phyloP scores from a whole-genome alignment of 2,113 vertebrate species.

The Podocnemis expansa region DNA sequence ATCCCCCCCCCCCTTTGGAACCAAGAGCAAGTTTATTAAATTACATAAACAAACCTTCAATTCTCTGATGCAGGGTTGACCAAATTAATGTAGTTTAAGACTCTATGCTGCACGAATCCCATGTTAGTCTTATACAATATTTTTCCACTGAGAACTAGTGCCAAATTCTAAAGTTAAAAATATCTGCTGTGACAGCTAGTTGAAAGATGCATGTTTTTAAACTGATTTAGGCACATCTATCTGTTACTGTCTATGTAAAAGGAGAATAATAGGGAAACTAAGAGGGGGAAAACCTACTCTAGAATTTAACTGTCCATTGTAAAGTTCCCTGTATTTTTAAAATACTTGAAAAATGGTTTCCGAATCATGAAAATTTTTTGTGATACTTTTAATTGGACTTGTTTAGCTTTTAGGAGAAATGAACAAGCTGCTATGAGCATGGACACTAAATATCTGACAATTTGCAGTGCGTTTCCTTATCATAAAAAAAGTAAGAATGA shows the following conservation, averaged over 20 bases:
- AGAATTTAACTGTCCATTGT: neutral
- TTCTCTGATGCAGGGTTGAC: neutral
- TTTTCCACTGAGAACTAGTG: neutral
- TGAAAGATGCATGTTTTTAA: neutral
- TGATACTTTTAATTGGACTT: neutral
- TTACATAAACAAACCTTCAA: neutral
- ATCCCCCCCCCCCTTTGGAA: slow-evolving; percentile 33
- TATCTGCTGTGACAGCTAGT: neutral
- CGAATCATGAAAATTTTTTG: neutral
- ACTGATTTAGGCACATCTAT: neutral
- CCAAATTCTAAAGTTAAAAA: neutral
- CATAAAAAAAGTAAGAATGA: no score
- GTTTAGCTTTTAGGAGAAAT: neutral
- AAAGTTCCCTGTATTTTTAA: neutral
- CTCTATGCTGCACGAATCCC: neutral
- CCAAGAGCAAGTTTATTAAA: neutral
- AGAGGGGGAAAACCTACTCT: neutral
- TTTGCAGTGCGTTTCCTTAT: neutral
- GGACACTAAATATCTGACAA: neutral
- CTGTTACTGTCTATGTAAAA: neutral
- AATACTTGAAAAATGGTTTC: neutral
- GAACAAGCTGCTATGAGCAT: rapidly evolving
- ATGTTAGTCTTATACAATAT: neutral
- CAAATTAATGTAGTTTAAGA: neutral
- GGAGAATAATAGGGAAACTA: neutral